These are phyloP conservation scores for Bombus pascuorum DNA, from an alignment of 1,140 invertebrate species.

Conservation along the genomic window DNA sequence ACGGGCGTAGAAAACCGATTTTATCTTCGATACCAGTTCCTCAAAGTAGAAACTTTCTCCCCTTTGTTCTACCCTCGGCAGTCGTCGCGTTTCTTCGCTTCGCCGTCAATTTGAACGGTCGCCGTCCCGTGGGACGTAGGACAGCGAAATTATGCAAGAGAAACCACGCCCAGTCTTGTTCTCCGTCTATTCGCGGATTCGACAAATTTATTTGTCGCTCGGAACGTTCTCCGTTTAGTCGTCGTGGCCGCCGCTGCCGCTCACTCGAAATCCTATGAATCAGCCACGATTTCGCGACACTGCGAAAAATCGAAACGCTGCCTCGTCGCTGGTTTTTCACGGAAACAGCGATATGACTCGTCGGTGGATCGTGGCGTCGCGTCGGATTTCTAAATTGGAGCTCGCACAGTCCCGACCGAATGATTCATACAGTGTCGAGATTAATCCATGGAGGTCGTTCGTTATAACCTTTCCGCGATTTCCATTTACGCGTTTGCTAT, in stretches of 20 bases:
- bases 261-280: conserved; percentile 23
- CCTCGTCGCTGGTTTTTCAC: background rate
- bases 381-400: conserved; percentile 25
- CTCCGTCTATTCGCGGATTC: conserved; percentile 29
- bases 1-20: background rate
- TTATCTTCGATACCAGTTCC: conserved; percentile 2
- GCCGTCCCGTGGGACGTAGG: conserved; percentile 2
- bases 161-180: conserved; percentile 11
- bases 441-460: background rate
- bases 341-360: background rate
- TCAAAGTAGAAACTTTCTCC: conserved; percentile 32
- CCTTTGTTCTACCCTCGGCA: conserved; percentile 26
- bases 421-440: conserved; percentile 5
- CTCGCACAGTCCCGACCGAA: no score
- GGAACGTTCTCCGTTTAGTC: conserved; percentile 8
- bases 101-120: background rate
- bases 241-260: background rate
- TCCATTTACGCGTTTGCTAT: background rate
- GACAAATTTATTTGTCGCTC: conserved; percentile 37
- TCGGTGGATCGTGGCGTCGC: background rate
- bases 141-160: conserved; percentile 13
- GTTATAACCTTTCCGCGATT: background rate
- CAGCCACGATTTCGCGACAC: background rate
- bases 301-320: background rate
- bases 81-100: background rate